phyloP scores from a whole-genome alignment of 2,888 invertebrate species.

The Proisotoma minuta region DNA sequence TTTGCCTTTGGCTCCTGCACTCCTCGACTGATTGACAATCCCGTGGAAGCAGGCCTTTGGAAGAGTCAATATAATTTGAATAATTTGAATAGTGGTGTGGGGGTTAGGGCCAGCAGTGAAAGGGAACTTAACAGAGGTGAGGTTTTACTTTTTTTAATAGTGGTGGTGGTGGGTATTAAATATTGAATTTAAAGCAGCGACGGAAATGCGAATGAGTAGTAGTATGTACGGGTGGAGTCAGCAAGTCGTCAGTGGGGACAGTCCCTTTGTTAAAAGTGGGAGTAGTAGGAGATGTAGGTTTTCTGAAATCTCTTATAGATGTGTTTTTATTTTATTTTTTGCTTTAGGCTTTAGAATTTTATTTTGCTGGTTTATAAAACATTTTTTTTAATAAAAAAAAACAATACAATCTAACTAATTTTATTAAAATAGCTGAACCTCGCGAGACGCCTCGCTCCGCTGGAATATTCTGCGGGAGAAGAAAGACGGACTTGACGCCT shows the following conservation, averaged over 20 bases:
- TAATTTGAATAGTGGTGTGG: slow-evolving; percentile 34
- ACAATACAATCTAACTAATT: too few relatives aligned
- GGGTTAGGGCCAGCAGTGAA: slow-evolving; percentile 37
- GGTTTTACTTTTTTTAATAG: too few relatives aligned
- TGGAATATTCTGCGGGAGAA: slow-evolving; percentile 45
- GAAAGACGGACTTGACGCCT: slow-evolving; percentile 46
- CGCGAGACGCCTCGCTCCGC: slow-evolving; percentile 20
- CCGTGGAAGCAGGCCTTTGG: slow-evolving; percentile 45
- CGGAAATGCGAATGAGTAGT: slow-evolving; percentile 39
- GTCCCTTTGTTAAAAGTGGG: slow-evolving; percentile 35
- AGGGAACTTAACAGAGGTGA: too few relatives aligned
- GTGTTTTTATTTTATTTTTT: background rate
- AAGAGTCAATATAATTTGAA: slow-evolving; percentile 46
- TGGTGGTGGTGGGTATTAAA: too few relatives aligned
- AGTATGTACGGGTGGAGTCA: slow-evolving; percentile 47
- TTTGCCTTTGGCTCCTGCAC: slow-evolving; percentile 47
- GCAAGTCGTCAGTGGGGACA: slow-evolving; percentile 42
- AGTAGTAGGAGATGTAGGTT: too few relatives aligned
- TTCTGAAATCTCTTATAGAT: background rate
- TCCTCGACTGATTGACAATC: slow-evolving; percentile 46
- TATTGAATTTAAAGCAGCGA: too few relatives aligned
- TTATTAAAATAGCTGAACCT: too few relatives aligned
- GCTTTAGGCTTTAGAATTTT: background rate
- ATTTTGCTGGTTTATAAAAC: too few relatives aligned
- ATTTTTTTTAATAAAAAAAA: too few relatives aligned